A percentile compares a stretch with the other conserved stretches of the same genome.
Evolutionary conservation across 2,797 vertebrate genomes (phyloP).

Genomic region (Chiloscyllium punctatum): DNA sequence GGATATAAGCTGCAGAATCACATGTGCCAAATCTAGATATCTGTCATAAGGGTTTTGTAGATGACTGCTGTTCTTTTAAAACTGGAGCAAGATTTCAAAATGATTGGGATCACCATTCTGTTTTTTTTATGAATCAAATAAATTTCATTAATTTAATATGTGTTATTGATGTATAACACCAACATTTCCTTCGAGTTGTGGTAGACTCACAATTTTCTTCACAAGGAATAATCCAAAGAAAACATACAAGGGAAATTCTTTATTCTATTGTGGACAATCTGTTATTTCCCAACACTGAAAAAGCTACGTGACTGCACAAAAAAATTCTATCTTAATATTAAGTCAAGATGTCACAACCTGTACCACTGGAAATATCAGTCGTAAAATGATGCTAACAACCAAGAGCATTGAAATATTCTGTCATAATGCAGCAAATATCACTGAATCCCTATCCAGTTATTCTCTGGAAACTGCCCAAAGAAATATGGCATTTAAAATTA

Average conservation of each 20-base stretch:
- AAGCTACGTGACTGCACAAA: neutral
- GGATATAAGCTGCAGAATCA: neutral
- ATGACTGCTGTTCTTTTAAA: neutral
- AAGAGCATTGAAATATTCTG: neutral
- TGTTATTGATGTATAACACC: neutral
- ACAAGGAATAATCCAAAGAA: neutral
- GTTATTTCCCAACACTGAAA: neutral
- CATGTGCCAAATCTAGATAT: neutral
- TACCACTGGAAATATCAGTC: neutral
- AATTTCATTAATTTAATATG: neutral
- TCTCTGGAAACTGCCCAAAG: neutral
- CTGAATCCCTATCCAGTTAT: neutral
- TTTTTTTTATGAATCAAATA: neutral
- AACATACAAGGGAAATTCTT: neutral
- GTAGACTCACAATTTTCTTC: neutral
- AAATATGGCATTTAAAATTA: neutral
- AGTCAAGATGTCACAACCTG: neutral
- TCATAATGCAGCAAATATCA: neutral
- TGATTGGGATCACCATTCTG: neutral
- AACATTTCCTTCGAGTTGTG: neutral
- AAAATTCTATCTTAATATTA: neutral
- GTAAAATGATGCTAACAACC: neutral
- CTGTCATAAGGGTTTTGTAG: neutral
- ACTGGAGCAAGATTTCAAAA: neutral
- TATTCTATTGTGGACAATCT: neutral